Evolutionary conservation across 2,113 vertebrate genomes (phyloP).

Genomic region (Galeopterus variegatus): DNA sequence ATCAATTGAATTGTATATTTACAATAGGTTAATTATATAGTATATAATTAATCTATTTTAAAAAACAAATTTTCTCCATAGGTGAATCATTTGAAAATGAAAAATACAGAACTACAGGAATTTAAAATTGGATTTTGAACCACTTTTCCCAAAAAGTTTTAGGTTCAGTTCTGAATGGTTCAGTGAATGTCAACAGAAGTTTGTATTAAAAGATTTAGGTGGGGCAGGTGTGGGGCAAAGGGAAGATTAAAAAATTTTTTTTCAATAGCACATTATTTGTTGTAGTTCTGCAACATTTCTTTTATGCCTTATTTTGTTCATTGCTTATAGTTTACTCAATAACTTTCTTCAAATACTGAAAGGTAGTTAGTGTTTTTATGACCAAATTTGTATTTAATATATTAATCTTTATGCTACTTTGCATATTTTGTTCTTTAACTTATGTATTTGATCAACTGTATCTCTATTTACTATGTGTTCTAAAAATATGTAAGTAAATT

Average conservation of each 20-base stretch:
- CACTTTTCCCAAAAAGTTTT: background rate
- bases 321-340: slow-evolving; percentile 46
- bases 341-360: background rate
- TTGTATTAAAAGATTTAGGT: slow-evolving; percentile 8
- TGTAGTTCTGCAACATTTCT: background rate
- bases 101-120: slow-evolving; percentile 2
- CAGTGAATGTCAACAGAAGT: slow-evolving; percentile 28
- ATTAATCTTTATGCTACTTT: slow-evolving; percentile 48
- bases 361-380: slow-evolving; percentile 54
- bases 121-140: slow-evolving; percentile 63
- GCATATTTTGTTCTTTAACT: slow-evolving; percentile 40
- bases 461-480: slow-evolving; percentile 34
- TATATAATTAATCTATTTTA: slow-evolving; percentile 47
- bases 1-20: slow-evolving; percentile 16
- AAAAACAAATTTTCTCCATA: slow-evolving; percentile 42
- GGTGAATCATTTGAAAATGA: slow-evolving; percentile 55
- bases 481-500: slow-evolving; percentile 37
- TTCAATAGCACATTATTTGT: background rate
- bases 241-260: background rate
- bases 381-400: slow-evolving; percentile 19
- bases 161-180: slow-evolving; percentile 56
- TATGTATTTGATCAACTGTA: slow-evolving; percentile 12
- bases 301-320: slow-evolving; percentile 5
- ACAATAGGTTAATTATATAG: slow-evolving; percentile 26
- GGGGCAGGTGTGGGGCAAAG: too few relatives aligned